Conservation (phyloP, 2,888 invertebrate genomes). For the Drosophila austrosaltans region DNA sequence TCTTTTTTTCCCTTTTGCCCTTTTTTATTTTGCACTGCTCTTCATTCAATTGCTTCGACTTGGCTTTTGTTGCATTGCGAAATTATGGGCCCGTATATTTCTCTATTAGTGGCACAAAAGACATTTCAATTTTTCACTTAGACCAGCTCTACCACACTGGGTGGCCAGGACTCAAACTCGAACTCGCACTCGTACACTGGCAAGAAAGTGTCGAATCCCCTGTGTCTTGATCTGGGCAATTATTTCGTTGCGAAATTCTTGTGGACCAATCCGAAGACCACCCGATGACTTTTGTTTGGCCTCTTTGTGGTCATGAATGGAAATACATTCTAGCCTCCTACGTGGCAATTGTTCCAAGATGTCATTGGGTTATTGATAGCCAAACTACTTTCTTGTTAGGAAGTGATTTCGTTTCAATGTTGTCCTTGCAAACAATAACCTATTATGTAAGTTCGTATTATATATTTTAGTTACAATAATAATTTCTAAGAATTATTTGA, state of each 20-base stretch:
- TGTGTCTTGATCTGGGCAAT: constrained; percentile 51
- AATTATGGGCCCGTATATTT: constrained; percentile 70
- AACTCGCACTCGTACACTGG: constrained; percentile 3
- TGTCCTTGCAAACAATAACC: constrained; percentile 50
- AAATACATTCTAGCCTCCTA: constrained; percentile 57
- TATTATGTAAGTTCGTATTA: constrained; percentile 24
- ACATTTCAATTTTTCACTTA: constrained; percentile 70
- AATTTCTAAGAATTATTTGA: constrained; percentile 38
- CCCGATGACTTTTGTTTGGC: constrained; percentile 72
- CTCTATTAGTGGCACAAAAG: constrained; percentile 72
- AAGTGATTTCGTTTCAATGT: constrained; percentile 51
- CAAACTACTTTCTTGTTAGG: constrained; percentile 72
- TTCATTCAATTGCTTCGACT: constrained; percentile 48
- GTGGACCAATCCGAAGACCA: constrained; percentile 52
- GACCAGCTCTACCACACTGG: constrained; percentile 45
- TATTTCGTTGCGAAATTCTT: constrained; percentile 69
- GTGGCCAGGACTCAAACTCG: constrained; percentile 48
- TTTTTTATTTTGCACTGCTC: constrained; percentile 57
- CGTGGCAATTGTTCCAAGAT: constrained; percentile 64
- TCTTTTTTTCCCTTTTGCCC: constrained; percentile 16
- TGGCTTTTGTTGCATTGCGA: constrained; percentile 63
- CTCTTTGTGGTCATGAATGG: constrained; percentile 78
- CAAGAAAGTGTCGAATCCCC: constrained; percentile 23
- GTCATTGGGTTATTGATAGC: constrained; percentile 69
- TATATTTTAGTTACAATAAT: constrained; percentile 26